phyloP scores from a whole-genome alignment of 1,140 invertebrate genomes.

The Laupala kohalensis region DNA sequence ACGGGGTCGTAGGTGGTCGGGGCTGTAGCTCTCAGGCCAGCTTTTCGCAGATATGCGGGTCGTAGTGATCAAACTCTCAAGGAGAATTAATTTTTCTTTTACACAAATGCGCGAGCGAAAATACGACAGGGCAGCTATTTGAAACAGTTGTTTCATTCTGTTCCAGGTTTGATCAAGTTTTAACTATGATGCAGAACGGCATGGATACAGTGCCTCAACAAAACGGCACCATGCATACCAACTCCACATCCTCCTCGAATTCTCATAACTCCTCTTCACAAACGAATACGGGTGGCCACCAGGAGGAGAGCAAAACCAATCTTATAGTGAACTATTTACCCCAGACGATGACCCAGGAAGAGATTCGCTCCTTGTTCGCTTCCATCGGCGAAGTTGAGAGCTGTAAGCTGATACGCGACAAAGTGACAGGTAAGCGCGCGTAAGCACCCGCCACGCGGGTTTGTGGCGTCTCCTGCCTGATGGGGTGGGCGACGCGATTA shows the following conservation, averaged over 20 bases:
- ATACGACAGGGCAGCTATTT: background rate
- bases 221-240: constrained; percentile 39
- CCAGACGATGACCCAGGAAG: constrained; percentile 99
- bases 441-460: background rate
- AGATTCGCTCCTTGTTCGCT: constrained; percentile 92
- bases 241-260: constrained; percentile 23
- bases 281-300: constrained; percentile 40
- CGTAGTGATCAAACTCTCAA: background rate
- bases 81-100: too few relatives aligned
- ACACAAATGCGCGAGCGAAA: background rate
- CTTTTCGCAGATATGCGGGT: background rate
- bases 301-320: constrained; percentile 93
- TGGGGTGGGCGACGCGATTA: background rate
- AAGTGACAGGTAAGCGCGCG: constrained; percentile 69
- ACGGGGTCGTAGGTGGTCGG: background rate
- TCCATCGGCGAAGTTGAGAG: constrained; percentile 98
- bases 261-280: constrained; percentile 26
- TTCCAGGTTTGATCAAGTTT: constrained; percentile 10
- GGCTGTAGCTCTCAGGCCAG: background rate
- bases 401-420: constrained; percentile 97
- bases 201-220: constrained; percentile 57
- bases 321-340: constrained; percentile 99
- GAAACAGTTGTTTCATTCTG: background rate
- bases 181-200: constrained; percentile 67
- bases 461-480: background rate